Base-by-base conservation (phyloP, 2,113 vertebrate species). In the Bostrychus sinensis region DNA sequence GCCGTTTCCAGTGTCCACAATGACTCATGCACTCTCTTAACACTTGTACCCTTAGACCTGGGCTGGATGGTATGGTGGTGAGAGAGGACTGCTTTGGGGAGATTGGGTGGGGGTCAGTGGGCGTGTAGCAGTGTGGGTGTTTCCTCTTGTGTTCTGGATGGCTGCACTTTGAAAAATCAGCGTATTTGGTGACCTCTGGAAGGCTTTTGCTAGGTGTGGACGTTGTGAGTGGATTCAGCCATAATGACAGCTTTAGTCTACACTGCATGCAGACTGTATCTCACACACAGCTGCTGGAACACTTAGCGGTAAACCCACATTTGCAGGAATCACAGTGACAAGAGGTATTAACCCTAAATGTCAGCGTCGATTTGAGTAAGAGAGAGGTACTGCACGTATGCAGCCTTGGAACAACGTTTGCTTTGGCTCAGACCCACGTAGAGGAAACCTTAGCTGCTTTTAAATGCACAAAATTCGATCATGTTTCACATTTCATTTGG, bases 261-360 rank as follows among this genome's bases (percentile, higher is more conserved):
- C 70, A 41, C 54, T 2, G 41, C 17, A 14, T 54, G 19, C 65
- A 66, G 20, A 45, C 62, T 67, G 51, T 62, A 46, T 46, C 43
- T 46, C 41, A 48, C 5, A 16, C 32, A 17, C 61, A 82, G 79
- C 75, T 82, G 80, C 62, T 70, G 74, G 59, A 88, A 78, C 62
- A 72, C 68, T 82, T 75, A 65, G 72, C 6, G 57, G 67, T 81
- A 67, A 84, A 71, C 75, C 39, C 75, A 62, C 78, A 76, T 84
- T 85, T 83, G 72, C 74, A 66, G 66, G 73, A 83, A 80, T 86
- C 75, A 81, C 78, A 79, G 70, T 74, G 86, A 86, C 80, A 81
- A 80, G 80, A 64, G 8, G 70, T 73, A 84, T 85, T 87, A 86
- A 85, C 82, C 83, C 77, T 74, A 70, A 84, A 82, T 69, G 86